A percentile compares a stretch with the other conserved stretches of the same genome.
Conservation (phyloP, 2,888 invertebrate genomes). For the Blastobasis adustella region DNA sequence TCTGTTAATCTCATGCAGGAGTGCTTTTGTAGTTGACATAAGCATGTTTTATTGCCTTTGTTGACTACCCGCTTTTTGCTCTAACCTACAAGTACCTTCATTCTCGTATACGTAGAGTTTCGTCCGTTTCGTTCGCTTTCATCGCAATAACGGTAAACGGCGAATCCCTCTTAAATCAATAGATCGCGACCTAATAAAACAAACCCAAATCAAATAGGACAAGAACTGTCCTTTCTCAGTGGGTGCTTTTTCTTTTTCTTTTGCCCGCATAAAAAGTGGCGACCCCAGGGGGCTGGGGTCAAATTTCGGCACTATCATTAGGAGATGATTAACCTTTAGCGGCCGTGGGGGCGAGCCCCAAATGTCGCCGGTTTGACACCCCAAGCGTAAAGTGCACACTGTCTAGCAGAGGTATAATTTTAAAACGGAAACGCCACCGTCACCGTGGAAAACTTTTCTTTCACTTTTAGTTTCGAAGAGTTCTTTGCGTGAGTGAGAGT, state of each 20-base stretch:
- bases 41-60: no score
- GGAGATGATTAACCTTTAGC: constrained; percentile 66
- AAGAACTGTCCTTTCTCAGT: no score
- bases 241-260: not conserved
- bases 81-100: no score
- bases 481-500: no score
- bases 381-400: constrained; percentile 14
- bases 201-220: not conserved
- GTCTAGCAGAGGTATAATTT: not conserved
- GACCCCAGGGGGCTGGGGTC: constrained; percentile 1
- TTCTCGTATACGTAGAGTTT: no score
- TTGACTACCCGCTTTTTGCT: no score
- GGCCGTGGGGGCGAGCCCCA: constrained; percentile 36
- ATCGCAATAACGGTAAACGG: no score
- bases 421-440: no score
- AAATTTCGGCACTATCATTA: constrained; percentile 52
- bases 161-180: no score
- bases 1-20: not conserved
- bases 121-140: no score
- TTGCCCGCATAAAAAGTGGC: not conserved
- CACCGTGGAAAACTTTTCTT: no score
- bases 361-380: constrained; percentile 59
- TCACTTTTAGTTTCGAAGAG: no score
- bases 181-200: not conserved
- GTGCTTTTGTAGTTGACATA: not conserved